Base-by-base conservation (phyloP, 1,140 invertebrate genomes). In the Aphaenogaster floridana region DNA sequence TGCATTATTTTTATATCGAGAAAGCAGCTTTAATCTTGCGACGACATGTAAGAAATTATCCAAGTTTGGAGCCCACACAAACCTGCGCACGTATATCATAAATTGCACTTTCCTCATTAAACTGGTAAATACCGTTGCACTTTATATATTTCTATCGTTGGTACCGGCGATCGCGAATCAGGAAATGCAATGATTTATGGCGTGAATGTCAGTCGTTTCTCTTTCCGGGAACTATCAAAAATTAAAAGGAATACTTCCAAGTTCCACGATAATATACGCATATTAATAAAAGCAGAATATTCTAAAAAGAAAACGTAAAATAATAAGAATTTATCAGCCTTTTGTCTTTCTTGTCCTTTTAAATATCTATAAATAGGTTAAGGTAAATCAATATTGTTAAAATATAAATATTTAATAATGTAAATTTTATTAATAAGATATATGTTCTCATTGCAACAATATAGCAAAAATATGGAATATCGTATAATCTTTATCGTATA, bases 51-150 rank as follows among this genome's bases (percentile, higher is more conserved):
- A 42, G 17, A 17, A 69, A 11, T 72, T 57, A 34, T 83, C 15
- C 50, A 54, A 9, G 52, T 52, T 34, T 8, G 21, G 0, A 71
- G 15, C 2, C 15, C 15, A 57, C 45, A 63, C 34, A 50, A 69
- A 69, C 17, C 42, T 83, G 11, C 17, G 28, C 36, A 59, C 3
- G 11, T 68, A 36, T 3, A 36, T 34, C 52, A 3, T 15, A 71
- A 59, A 45, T 57, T 57, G 3, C 66, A 83, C 39, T 83, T 83
- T 72, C 11, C 28, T 83, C 9, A 59, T 72, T 54, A 54, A 72
- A 45, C 36, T 21, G 7, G 8, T 42, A 7, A 50, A 59, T 13
- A 13, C 11, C 21, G 15, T 72, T 74, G 28, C 42, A 48, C 45
- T 83, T 72, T 72, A 74, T 36, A 39, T 28, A 21, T 15, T 78